Percentiles rank a stretch among this genome's conserved stretches.
phyloP scores from a whole-genome alignment of 2,113 vertebrate species.

The Circaetus cinerascens region DNA sequence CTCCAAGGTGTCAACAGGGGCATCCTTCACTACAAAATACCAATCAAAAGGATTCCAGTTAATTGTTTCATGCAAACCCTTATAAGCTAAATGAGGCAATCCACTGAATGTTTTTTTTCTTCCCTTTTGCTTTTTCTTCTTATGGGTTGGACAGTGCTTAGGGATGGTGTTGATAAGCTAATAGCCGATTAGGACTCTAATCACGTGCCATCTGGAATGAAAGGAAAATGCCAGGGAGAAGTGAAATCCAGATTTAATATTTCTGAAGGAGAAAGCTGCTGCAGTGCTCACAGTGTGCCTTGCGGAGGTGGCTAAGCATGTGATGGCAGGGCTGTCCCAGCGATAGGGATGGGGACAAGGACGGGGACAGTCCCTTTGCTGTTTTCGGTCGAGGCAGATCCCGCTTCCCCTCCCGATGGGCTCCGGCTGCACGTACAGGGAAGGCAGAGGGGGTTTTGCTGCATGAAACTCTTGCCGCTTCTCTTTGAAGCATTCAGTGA shows the following conservation, averaged over 20 bases:
- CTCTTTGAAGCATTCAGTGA: not conserved
- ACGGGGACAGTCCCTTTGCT: not conserved
- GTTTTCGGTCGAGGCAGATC: not conserved
- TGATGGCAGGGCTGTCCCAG: fast-evolving
- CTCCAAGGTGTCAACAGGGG: not conserved
- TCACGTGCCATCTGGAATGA: not conserved
- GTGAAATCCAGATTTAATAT: not conserved
- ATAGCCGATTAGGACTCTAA: not conserved
- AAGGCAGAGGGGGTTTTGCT: not conserved
- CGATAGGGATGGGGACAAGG: not conserved
- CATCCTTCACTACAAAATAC: not conserved
- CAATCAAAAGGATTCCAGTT: not conserved
- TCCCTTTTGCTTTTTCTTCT: not conserved
- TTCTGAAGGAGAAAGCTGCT: not conserved
- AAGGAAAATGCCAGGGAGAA: not conserved
- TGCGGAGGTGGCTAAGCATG: not conserved
- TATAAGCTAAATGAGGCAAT: not conserved
- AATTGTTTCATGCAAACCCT: not conserved
- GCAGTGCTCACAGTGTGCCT: not conserved
- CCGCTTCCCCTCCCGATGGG: not conserved
- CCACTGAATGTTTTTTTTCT: not conserved
- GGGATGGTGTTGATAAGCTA: not conserved
- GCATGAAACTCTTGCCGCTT: not conserved
- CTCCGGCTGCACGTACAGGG: not conserved
- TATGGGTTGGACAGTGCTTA: not conserved